Base-by-base conservation (phyloP, 2,797 vertebrate species). In the Rhynchonycteris naso region DNA sequence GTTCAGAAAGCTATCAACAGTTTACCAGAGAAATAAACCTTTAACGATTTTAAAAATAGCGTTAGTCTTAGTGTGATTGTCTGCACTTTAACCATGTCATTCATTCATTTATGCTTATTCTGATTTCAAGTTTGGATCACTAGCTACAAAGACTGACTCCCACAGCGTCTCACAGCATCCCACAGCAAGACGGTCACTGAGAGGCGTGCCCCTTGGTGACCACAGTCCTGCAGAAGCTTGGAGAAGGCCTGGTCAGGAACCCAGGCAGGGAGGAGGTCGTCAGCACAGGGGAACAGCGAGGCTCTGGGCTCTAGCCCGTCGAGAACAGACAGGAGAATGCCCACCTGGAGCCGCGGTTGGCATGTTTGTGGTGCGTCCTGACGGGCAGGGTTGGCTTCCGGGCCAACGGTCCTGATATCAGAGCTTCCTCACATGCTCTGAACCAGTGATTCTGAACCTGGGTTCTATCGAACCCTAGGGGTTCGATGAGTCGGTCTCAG, bases 321-420 rank as follows among this genome's bases (percentile, higher is more conserved):
- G 5, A 22, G 16, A 24, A 58, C 35, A 24, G 33, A 24, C 8
- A 10, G 24, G 22, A 78, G 82, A 74, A 35, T 28, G 15, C 2
- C 0, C 0, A 61, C 21, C 18, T 16, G 24, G n/a, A 58, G 30
- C 15, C 9, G 5, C n/a, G 52, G n/a, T 16, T 56, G 22, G 33
- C 59, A 63, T 16, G 4, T 10, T 9, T 50, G 1, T 1, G 15
- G 24, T 43, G 1, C 30, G 14, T n/a, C 13, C 2, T 35, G 4
- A 56, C 7, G 2, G 47, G 38, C 24, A 14, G 4, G 24, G 9
- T 72, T 72, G 30, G 1, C 11, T 66, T 43, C 18, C 26, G 38
- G 16, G 43, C 18, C 21, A 10, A 7, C 28, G 5, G 4, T 30
- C 7, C 35, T 43, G 35, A 52, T 43, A 30, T 30, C 22, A 68